phyloP scores from a whole-genome alignment of 2,888 invertebrate genomes.

The Vesta saturnalis region DNA sequence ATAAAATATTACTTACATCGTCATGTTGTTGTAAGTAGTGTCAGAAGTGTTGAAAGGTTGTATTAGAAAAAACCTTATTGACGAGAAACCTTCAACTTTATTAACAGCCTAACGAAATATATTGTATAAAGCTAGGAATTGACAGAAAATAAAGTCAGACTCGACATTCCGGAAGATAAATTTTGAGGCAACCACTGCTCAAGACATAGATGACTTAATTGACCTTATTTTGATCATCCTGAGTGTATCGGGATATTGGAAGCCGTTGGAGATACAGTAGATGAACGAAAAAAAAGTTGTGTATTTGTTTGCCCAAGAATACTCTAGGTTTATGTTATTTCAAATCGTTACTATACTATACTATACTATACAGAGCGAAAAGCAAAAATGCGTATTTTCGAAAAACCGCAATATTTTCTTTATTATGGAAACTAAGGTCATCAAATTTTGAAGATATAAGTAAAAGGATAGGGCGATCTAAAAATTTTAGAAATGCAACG shows the following conservation, averaged over 20 bases:
- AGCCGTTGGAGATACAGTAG: no score
- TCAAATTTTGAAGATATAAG: no score
- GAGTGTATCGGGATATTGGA: constrained; percentile 40
- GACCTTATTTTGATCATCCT: constrained; percentile 27
- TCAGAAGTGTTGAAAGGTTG: not conserved
- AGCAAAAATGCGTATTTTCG: constrained; percentile 31
- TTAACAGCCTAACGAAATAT: not conserved
- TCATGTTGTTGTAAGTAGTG: not conserved
- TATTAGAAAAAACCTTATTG: not conserved
- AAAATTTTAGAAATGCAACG: no score
- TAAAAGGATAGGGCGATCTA: no score
- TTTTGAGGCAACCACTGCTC: constrained; percentile 22
- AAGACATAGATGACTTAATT: not conserved
- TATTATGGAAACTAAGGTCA: not conserved
- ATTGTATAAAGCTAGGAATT: constrained; percentile 8
- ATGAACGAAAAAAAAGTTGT: no score
- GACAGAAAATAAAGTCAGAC: constrained; percentile 35
- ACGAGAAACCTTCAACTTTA: not conserved
- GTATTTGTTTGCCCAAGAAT: no score
- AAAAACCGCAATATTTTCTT: no score
- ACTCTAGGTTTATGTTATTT: no score
- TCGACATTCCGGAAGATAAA: constrained; percentile 31
- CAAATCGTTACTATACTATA: no score
- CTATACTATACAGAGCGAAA: constrained; percentile 36
- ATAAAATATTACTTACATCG: no score